Base-by-base conservation (phyloP, 1,140 invertebrate species). In the Cardiocondyla obscurior region DNA sequence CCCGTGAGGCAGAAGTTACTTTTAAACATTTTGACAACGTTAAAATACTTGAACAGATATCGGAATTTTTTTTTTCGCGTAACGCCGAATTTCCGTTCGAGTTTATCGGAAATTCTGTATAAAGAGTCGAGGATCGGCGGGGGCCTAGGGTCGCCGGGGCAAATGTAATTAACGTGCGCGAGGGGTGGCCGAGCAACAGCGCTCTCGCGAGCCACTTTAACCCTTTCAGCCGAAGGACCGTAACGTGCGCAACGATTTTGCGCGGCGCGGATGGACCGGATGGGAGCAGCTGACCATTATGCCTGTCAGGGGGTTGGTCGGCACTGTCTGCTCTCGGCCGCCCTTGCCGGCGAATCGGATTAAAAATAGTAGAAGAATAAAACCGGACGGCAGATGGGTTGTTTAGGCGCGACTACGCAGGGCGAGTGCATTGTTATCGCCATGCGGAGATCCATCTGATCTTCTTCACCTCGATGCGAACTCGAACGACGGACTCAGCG, bases 331-430 rank as follows among this genome's bases (percentile, higher is more conserved):
- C 85, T 67, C 84, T 79, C 84, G 81, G 57, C 58, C 85, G 84
- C 83, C 85, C 84, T 81, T 85, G 70, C 67, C 57, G 22, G 74
- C 83, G 90, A 87, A 92, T 91, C 89, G 86, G 90, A 92, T 92
- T 91, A 90, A 92, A 91, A 91, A 87, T 85, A 90, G 86, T 42
- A 85, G 84, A 92, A 90, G 90, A 90, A 92, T 91, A 92, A 92
- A 92, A 92, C 91, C 90, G 91, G 91, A 91, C 87, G 88, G 90
- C 91, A 92, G 91, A 92, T 92, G 91, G 86, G 85, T 87, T 88
- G 81, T 81, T 89, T 88, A 85, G 58, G 58, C 22, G 39, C 76
- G 84, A 42, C 69, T 46, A 57, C 49, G 57, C 65, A 46, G 57
- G 46, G 64, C 81, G 83, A 84, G 76, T 60, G 77, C 74, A 88